These are phyloP conservation scores for Sminthopsis crassicaudata DNA, from an alignment of 2,113 vertebrate genomes.

Conservation along the genomic window DNA sequence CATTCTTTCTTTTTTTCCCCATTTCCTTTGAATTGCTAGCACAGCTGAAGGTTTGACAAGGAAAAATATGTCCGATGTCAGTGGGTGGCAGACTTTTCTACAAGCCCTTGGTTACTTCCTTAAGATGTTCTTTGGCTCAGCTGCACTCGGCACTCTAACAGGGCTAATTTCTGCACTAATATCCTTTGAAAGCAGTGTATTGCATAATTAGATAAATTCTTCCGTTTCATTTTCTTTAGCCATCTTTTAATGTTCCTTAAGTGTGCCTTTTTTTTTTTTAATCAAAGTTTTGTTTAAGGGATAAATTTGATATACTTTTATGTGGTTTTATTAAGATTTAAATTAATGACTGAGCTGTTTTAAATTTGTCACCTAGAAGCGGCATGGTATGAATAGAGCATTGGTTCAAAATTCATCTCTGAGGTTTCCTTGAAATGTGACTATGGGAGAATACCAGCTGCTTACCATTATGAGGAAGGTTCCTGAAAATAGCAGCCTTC, in stretches of 20 bases:
- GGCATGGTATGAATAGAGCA: neutral
- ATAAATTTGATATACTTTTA: slow-evolving; percentile 41
- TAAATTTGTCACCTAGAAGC: slow-evolving; percentile 23
- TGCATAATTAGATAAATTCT: neutral
- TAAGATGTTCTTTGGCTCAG: slow-evolving; percentile 99
- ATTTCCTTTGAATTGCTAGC: slow-evolving; percentile 83
- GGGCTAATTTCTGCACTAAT: slow-evolving; percentile 98
- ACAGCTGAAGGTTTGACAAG: slow-evolving; percentile 97
- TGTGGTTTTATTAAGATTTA: slow-evolving; percentile 4
- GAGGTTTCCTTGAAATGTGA: neutral
- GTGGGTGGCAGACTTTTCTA: slow-evolving; percentile 95
- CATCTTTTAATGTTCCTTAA: slow-evolving; percentile 33
- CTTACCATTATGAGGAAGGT: too few relatives aligned
- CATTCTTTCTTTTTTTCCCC: slow-evolving; percentile 45
- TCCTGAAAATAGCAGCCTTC: slow-evolving; percentile 52
- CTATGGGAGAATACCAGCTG: neutral
- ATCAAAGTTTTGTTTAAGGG: slow-evolving; percentile 38
- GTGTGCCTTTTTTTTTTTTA: slow-evolving; percentile 18
- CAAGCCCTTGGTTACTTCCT: slow-evolving; percentile 97
- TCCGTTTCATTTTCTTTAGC: neutral
- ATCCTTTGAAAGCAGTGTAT: slow-evolving; percentile 85
- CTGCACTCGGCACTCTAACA: slow-evolving; percentile 96
- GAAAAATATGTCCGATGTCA: slow-evolving; percentile 91
- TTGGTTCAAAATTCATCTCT: neutral
- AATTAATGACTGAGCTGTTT: neutral